Evolutionary conservation across 64 coral and sea anemone species (phyloP), one percentile per base, ranked within the genome.

Genomic region (Acropora yongei): DNA sequence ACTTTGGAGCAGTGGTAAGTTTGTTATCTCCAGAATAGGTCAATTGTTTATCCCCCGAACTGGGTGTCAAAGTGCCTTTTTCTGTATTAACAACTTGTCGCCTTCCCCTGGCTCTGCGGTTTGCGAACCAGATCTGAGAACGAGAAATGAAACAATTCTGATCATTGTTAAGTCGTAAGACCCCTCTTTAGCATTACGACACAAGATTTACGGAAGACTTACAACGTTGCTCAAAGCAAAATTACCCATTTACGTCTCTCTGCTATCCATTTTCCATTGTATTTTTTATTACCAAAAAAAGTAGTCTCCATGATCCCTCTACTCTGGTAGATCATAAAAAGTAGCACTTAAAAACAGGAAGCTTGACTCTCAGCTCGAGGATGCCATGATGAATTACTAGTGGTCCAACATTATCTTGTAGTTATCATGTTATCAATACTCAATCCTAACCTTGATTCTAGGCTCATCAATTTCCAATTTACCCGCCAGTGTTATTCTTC

Each of bases 101-200:
- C 30, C 76, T 92, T 8, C 80, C 81, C 41, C 85, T 92, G 8
- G 90, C 81, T 60, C 90, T 49, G 77, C 80, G 73, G 74, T 92
- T 92, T 42, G 90, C 74, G 76, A 92, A 92, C 90, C 90, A 92
- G 76, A 92, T 81, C 90, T 92, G 57, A 67, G 65, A 92, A 67
- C 47, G 14, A 86, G 60, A 63, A 8, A 16, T 86, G 76, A 43
- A 57, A 92, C 30, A 41, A n/a, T 43, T 46, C 9, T 85, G 4
- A 43, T 17, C 11, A 30, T 55, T 5, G 6, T 55, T 55, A 5
- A 55, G 51, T 55, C 51, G 51, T 5, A 55, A 55, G 10, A 5
- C 51, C 6, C 51, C 51, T 55, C 51, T 10, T 55, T 10, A 10
- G 6, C 51, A 7, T 55, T 55, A 55, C 10, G 6, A 5, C 51